phyloP scores from a whole-genome alignment of 2,888 invertebrate species.

The Hirtodrosophila alboralis region DNA sequence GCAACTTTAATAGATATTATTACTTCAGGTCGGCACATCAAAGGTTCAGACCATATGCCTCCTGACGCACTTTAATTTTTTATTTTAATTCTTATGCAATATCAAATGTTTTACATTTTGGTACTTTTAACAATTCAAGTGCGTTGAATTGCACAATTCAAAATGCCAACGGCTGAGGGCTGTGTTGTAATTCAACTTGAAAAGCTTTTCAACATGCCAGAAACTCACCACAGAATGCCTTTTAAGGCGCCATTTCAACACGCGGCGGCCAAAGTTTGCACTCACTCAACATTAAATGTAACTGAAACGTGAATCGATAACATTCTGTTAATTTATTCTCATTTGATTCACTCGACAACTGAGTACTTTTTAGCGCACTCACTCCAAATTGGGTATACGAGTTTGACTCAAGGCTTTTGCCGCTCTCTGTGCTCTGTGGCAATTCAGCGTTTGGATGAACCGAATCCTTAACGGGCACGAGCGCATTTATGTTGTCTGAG shows the following conservation, averaged over 20 bases:
- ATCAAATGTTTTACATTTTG: conserved; percentile 5
- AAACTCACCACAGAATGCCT: conserved; percentile 31
- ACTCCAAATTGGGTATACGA: conserved; percentile 43
- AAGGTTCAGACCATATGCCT: conserved; percentile 21
- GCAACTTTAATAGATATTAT: neutral
- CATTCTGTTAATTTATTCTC: conserved; percentile 11
- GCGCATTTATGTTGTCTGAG: conserved; percentile 62
- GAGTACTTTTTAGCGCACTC: conserved; percentile 1
- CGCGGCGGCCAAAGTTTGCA: conserved; percentile 35
- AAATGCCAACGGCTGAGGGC: conserved; percentile 12
- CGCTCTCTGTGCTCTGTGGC: conserved; percentile 12
- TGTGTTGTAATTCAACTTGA: conserved; percentile 28
- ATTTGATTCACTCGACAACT: conserved; percentile 6
- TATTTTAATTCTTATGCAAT: conserved; percentile 34
- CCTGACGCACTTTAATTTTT: conserved; percentile 6
- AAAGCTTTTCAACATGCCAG: conserved; percentile 57
- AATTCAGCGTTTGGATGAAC: conserved; percentile 36
- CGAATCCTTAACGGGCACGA: conserved; percentile 32
- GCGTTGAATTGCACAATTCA: conserved; percentile 24
- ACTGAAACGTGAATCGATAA: too few species aligned
- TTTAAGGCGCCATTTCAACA: conserved; percentile 52
- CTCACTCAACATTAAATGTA: conserved; percentile 4
- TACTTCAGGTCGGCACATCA: conserved; percentile 18
- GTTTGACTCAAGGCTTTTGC: conserved; percentile 25
- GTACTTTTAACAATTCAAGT: too few species aligned